phyloP scores from a whole-genome alignment of 2,113 vertebrate species.

The Centropristis striata region DNA sequence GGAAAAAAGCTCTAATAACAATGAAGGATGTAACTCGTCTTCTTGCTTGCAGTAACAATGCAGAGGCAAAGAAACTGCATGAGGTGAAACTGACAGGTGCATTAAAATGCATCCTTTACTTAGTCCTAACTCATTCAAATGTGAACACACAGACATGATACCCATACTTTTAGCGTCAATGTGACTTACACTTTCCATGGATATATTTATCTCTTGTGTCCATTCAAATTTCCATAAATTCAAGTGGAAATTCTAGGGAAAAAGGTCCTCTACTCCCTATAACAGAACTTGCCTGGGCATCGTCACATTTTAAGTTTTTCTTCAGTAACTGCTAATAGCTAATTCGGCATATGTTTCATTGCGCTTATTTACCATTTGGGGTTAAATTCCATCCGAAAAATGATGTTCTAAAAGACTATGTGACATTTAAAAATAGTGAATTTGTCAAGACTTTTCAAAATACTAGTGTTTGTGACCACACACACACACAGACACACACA shows the following conservation, averaged over 20 bases:
- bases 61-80: neutral
- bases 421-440: neutral
- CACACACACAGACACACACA: slow-evolving; percentile 17
- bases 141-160: neutral
- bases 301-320: neutral
- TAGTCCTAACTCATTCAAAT: neutral
- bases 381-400: neutral
- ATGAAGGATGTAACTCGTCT: neutral
- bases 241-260: neutral
- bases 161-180: neutral
- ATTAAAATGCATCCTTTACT: neutral
- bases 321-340: neutral
- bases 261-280: neutral
- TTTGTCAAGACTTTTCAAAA: neutral
- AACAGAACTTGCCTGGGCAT: neutral
- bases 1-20: neutral
- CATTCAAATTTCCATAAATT: neutral
- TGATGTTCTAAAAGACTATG: neutral
- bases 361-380: neutral
- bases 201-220: neutral
- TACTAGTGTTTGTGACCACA: neutral
- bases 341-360: neutral
- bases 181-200: neutral
- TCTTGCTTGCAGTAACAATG: neutral
- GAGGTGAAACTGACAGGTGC: neutral